A percentile compares a stretch with the other conserved stretches of the same genome.
These are phyloP conservation scores for Tiliacea citrago DNA, from an alignment of 2,888 invertebrate genomes.

Conservation along the genomic window DNA sequence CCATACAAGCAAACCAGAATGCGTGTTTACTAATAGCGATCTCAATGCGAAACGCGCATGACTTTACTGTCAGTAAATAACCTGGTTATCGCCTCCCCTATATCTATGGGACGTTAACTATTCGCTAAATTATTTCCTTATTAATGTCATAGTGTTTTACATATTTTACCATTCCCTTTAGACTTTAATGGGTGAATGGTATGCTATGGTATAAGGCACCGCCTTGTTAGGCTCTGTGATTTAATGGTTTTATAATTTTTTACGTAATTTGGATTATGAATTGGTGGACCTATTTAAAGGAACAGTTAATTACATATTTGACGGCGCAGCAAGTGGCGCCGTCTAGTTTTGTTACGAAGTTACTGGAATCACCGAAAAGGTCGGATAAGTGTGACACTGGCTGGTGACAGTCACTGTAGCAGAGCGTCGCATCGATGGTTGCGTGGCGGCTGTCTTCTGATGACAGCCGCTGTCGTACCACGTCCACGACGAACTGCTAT, in stretches of 20 bases:
- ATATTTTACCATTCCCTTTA: slow-evolving; percentile 29
- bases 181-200: slow-evolving; percentile 30
- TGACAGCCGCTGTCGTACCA: no score
- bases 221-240: slow-evolving; percentile 6
- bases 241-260: not conserved
- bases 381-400: no score
- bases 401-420: no score
- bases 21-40: slow-evolving; percentile 49
- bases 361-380: no score
- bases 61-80: slow-evolving; percentile 62
- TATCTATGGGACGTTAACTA: slow-evolving; percentile 52
- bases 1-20: slow-evolving; percentile 33
- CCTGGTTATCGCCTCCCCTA: slow-evolving; percentile 51
- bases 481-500: no score
- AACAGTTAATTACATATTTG: no score
- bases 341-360: no score
- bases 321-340: no score
- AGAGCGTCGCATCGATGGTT: no score
- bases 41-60: slow-evolving; percentile 37
- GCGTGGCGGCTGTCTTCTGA: no score
- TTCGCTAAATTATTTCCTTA: slow-evolving; percentile 65
- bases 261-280: not conserved
- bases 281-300: not conserved
- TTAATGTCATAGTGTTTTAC: slow-evolving; percentile 43
- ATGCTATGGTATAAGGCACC: not conserved